phyloP scores from a whole-genome alignment of 2,113 vertebrate genomes.

The Anoplopoma fimbria region DNA sequence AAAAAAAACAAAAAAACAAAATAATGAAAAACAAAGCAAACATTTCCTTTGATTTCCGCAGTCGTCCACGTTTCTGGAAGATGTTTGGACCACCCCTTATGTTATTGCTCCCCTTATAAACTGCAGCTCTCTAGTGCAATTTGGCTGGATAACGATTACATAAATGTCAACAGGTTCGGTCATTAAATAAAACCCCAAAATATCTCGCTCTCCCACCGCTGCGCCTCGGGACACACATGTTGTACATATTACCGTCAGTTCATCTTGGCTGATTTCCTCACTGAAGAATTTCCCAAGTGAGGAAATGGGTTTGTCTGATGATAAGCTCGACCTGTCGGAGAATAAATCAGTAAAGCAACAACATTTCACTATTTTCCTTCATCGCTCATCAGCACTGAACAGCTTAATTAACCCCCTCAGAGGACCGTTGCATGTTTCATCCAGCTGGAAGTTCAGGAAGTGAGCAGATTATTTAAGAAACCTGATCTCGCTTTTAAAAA shows the following conservation, averaged over 20 bases:
- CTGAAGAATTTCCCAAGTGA: constrained; percentile 4
- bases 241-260: constrained; percentile 21
- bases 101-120: background rate
- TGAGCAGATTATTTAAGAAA: constrained; percentile 18
- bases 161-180: constrained; percentile 46
- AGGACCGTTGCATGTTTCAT: background rate
- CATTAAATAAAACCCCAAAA: constrained; percentile 42
- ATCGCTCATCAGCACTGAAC: background rate
- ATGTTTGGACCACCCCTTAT: constrained; percentile 31
- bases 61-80: constrained; percentile 6
- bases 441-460: constrained; percentile 12
- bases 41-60: background rate
- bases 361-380: background rate
- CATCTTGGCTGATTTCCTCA: constrained; percentile 23
- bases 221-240: constrained; percentile 35
- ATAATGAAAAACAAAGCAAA: constrained; percentile 5
- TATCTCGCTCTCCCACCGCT: constrained; percentile 22
- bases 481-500: constrained; percentile 11
- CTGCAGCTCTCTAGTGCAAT: constrained; percentile 26
- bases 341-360: constrained; percentile 13
- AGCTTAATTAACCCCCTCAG: background rate
- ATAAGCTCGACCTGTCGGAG: background rate
- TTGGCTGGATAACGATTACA: constrained; percentile 38
- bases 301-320: background rate
- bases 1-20: background rate